Percentiles rank a stretch among this genome's conserved stretches.
phyloP scores from a whole-genome alignment of 2,797 vertebrate genomes.

The Falco berigora region DNA sequence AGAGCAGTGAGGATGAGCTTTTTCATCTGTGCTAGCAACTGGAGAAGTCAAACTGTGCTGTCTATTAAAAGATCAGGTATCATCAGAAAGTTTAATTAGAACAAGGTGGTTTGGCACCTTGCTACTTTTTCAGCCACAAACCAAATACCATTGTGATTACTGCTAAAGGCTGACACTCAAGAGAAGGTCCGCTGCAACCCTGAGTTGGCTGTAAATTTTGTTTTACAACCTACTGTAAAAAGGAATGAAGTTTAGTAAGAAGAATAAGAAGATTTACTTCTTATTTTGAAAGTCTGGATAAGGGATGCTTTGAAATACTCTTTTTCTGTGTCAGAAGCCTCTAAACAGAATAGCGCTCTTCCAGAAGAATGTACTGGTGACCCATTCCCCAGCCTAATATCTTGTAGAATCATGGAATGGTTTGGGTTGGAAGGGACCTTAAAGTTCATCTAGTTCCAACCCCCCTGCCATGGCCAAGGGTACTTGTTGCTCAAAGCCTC shows the following conservation, averaged over 20 bases:
- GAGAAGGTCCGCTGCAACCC: neutral
- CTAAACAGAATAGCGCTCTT: neutral
- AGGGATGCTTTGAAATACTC: neutral
- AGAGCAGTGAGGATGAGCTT: neutral
- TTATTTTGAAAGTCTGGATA: neutral
- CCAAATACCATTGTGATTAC: neutral
- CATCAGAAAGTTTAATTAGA: constrained; percentile 43
- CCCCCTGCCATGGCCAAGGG: neutral
- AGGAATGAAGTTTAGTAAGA: neutral
- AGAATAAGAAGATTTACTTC: neutral
- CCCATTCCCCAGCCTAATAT: neutral
- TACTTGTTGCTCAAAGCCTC: neutral
- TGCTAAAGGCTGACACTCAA: neutral
- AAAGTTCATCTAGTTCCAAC: neutral
- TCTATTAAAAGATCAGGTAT: constrained; percentile 42
- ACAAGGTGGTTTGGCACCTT: constrained; percentile 34
- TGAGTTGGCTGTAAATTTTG: neutral
- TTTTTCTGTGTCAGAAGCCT: neutral
- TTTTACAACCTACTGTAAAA: neutral
- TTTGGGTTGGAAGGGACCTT: neutral
- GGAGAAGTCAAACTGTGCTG: neutral
- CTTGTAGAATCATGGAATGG: neutral
- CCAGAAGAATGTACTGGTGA: neutral
- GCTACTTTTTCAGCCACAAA: neutral
- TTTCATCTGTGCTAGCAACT: neutral